Conservation (phyloP, 64 coral and sea anemone genomes). For the Astreopora myriophthalma region DNA sequence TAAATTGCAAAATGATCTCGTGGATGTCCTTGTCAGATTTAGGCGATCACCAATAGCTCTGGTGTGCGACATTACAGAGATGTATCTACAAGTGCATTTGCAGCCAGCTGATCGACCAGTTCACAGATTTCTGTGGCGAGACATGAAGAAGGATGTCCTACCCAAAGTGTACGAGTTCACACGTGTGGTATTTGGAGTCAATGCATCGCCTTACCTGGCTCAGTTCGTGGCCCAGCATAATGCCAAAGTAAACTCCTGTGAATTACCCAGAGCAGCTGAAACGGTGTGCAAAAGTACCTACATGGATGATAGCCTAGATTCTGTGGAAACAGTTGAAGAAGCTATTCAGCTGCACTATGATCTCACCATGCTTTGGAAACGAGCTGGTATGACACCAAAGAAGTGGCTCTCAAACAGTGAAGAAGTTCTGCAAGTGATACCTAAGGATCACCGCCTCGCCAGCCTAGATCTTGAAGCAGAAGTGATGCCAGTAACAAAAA, state of each 20-base stretch:
- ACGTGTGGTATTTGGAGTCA: constrained; percentile 62
- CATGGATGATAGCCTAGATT: constrained; percentile 3
- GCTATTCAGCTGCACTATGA: neutral
- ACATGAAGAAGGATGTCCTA: neutral
- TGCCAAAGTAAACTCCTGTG: constrained; percentile 1
- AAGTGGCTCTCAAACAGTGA: too few species aligned
- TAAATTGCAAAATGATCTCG: too few species aligned
- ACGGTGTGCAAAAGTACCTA: constrained; percentile 61
- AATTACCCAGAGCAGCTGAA: constrained; percentile 59
- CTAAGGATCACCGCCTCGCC: too few species aligned
- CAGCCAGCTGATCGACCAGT: too few species aligned
- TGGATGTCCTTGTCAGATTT: too few species aligned
- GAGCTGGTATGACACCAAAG: neutral
- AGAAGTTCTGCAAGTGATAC: too few species aligned
- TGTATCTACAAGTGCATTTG: too few species aligned
- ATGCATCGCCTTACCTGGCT: constrained; percentile 45
- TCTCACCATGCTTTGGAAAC: neutral
- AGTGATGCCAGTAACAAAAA: too few species aligned
- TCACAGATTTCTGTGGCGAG: too few species aligned
- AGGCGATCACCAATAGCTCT: too few species aligned
- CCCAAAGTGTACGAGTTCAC: constrained; percentile 50
- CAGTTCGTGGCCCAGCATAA: constrained; percentile 60
- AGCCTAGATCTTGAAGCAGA: too few species aligned
- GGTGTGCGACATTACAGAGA: too few species aligned
- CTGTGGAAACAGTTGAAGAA: neutral